Evolutionary conservation across 2,888 invertebrate genomes (phyloP).

Genomic region (Cantharis flavilabris): DNA sequence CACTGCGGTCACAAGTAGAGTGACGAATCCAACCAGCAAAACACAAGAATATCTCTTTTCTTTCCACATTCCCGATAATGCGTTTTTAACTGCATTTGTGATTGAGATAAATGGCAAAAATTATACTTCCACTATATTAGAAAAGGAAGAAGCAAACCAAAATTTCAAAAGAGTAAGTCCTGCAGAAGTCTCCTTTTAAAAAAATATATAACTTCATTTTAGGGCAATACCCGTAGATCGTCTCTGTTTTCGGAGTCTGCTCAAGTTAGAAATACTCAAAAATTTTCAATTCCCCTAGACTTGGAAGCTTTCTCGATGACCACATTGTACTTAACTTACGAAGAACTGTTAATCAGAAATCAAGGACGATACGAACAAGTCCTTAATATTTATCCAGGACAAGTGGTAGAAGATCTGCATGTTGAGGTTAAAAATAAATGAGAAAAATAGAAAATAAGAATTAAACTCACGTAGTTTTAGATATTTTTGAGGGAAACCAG

Average conservation of each 20-base stretch:
- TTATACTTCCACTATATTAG: constrained; percentile 68
- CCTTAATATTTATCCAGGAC: background rate
- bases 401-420: background rate
- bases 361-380: background rate
- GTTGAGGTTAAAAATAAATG: background rate
- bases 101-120: constrained; percentile 68
- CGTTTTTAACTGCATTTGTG: constrained; percentile 70
- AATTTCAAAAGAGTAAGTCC: constrained; percentile 49
- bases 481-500: constrained; percentile 68
- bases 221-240: background rate
- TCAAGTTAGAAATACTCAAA: background rate
- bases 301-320: background rate
- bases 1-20: constrained; percentile 66
- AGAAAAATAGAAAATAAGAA: constrained; percentile 13
- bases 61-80: constrained; percentile 70
- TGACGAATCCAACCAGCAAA: constrained; percentile 63
- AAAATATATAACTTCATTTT: background rate
- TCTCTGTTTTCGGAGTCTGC: background rate
- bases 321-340: background rate
- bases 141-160: constrained; percentile 65
- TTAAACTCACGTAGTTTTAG: constrained; percentile 26
- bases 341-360: background rate
- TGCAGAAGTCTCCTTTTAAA: too few relatives aligned
- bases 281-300: background rate
- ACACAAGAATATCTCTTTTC: constrained; percentile 62